A percentile compares a stretch with the other conserved stretches of the same genome.
These are phyloP conservation scores for Bombus picipes DNA, from an alignment of 1,140 invertebrate genomes.

Conservation along the genomic window DNA sequence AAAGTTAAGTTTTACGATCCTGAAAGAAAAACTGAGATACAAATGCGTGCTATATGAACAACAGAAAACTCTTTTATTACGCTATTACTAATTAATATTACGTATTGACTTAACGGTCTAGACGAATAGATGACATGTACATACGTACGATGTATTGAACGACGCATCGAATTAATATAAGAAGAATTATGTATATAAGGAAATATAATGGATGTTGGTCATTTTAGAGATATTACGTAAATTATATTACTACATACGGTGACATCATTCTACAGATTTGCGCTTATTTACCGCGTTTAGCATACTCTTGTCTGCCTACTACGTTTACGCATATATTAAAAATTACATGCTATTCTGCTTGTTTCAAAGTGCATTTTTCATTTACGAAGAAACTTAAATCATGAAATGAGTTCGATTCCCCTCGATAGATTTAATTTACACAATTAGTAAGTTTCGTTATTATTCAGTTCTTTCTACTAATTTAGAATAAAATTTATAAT, in stretches of 20 bases:
- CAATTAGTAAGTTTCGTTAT: not conserved
- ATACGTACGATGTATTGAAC: not conserved
- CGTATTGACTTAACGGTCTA: not conserved
- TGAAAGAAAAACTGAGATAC: not conserved
- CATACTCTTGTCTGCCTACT: not conserved
- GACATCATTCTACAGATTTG: constrained; percentile 26
- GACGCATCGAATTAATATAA: not conserved
- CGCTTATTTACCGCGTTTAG: constrained; percentile 30
- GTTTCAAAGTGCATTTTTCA: constrained; percentile 6
- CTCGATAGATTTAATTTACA: not conserved
- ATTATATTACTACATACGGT: constrained; percentile 25
- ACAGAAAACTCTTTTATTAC: not conserved
- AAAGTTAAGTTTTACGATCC: not conserved
- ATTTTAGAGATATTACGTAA: not conserved
- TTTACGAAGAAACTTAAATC: not conserved
- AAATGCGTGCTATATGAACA: not conserved
- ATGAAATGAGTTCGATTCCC: not conserved
- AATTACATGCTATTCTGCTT: constrained; percentile 5
- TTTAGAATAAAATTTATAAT: not conserved
- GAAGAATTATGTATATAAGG: not conserved
- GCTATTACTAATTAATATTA: not conserved
- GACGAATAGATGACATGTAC: not conserved
- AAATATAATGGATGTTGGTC: not conserved
- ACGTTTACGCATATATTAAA: not conserved
- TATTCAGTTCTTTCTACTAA: not conserved